A percentile compares a stretch with the other conserved stretches of the same genome.
These are phyloP conservation scores for Drosophila yakuba DNA, from an alignment of 1,140 invertebrate species.

Conservation along the genomic window DNA sequence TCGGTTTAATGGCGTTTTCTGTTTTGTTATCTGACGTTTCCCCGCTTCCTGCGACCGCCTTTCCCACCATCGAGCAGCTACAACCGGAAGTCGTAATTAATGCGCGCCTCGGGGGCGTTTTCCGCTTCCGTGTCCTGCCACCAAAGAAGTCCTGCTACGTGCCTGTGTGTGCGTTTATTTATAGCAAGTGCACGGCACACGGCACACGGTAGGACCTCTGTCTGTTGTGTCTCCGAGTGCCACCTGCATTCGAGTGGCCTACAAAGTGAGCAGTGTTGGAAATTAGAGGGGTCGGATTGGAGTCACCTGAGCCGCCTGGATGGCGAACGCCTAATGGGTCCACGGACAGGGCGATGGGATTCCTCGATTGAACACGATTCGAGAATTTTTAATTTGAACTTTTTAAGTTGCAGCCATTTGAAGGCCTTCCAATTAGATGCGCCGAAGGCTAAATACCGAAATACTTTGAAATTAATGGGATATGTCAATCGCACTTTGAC, in stretches of 20 bases:
- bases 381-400: constrained; percentile 41
- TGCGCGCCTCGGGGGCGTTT: constrained; percentile 74
- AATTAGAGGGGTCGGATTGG: constrained; percentile 11
- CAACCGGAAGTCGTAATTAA: constrained; percentile 80
- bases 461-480: constrained; percentile 28
- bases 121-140: constrained; percentile 37
- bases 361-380: constrained; percentile 39
- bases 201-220: constrained; percentile 44
- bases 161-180: constrained; percentile 40
- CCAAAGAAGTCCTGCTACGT: constrained; percentile 50
- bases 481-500: constrained; percentile 6
- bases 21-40: constrained; percentile 50
- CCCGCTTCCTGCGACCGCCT: constrained; percentile 26
- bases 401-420: constrained; percentile 24
- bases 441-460: constrained; percentile 3
- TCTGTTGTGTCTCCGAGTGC: constrained; percentile 14
- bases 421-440: constrained; percentile 5
- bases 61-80: constrained; percentile 26
- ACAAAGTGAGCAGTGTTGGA: constrained; percentile 24
- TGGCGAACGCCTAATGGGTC: constrained; percentile 36
- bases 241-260: constrained; percentile 44
- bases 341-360: constrained; percentile 17
- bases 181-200: constrained; percentile 47
- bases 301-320: constrained; percentile 18
- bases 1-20: constrained; percentile 63